Evolutionary conservation across 2,888 invertebrate genomes (phyloP).

Genomic region (Cremastobaeus sp.): DNA sequence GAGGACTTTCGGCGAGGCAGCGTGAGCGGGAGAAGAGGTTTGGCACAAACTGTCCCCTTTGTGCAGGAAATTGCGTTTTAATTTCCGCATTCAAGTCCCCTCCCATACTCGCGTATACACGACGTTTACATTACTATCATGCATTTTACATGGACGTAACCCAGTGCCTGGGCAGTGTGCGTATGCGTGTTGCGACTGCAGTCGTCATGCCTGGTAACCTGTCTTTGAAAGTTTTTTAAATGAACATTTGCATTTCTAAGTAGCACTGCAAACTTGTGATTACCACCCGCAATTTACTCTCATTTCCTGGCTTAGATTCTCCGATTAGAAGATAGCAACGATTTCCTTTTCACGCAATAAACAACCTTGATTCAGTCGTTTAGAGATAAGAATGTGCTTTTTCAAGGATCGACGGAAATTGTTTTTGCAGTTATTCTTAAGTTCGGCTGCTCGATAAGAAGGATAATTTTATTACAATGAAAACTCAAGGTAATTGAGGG

Average conservation of each 20-base stretch:
- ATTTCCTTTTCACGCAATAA: constrained; percentile 29
- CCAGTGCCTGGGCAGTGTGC: constrained; percentile 24
- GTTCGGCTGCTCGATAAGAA: too few species aligned
- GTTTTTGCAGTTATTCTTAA: too few species aligned
- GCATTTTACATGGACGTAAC: constrained; percentile 73
- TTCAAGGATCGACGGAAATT: too few species aligned
- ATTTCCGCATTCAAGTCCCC: constrained; percentile 75
- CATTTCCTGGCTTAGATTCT: constrained; percentile 30
- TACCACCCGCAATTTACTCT: not conserved
- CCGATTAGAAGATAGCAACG: constrained; percentile 14
- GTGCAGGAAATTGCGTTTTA: constrained; percentile 78
- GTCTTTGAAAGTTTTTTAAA: constrained; percentile 32
- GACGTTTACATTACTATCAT: constrained; percentile 69
- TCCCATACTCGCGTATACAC: constrained; percentile 67
- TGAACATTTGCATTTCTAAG: constrained; percentile 47
- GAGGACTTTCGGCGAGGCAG: constrained; percentile 30
- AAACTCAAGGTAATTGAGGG: too few species aligned
- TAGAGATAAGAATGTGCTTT: too few species aligned
- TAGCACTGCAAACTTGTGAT: not conserved
- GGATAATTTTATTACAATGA: too few species aligned
- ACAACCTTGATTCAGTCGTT: constrained; percentile 6
- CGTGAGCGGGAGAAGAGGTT: constrained; percentile 62
- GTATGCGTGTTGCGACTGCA: constrained; percentile 34
- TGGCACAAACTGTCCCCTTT: constrained; percentile 77
- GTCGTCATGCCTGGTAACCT: constrained; percentile 35